A percentile compares a stretch with the other conserved stretches of the same genome.
Conservation (phyloP, 2,797 vertebrate species). For the Macropus fuliginosus region DNA sequence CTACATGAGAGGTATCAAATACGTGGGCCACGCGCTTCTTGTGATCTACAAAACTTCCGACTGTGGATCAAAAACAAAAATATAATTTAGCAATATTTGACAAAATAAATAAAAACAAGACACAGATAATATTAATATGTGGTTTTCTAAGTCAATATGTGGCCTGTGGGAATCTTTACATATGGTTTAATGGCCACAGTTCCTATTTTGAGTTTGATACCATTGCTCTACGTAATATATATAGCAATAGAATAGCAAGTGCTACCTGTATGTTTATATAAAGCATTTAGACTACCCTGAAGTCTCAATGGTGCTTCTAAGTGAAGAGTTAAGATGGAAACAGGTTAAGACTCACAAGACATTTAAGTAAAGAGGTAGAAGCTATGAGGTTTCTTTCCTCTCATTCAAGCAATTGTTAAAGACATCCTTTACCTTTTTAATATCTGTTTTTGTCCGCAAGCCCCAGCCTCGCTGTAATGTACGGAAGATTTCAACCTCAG, state of each 20-base stretch:
- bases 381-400: not conserved
- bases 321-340: not conserved
- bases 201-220: not conserved
- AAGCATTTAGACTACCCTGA: not conserved
- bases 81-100: not conserved
- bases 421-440: slow-evolving; percentile 92
- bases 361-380: not conserved
- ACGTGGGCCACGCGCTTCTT: not conserved
- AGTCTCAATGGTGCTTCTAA: not conserved
- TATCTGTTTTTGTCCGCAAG: slow-evolving; percentile 93
- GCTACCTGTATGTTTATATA: not conserved
- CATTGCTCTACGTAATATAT: not conserved
- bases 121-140: not conserved
- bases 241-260: not conserved
- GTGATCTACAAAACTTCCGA: not conserved
- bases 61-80: not conserved
- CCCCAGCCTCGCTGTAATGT: slow-evolving; percentile 97
- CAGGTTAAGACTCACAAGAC: not conserved
- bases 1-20: not conserved
- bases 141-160: not conserved
- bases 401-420: not conserved
- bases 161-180: not conserved
- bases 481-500: slow-evolving; percentile 96
- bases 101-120: not conserved
- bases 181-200: not conserved